Base-by-base conservation (phyloP, 37 sponge, comb jelly and placozoan species). In the Ianthella basta region DNA sequence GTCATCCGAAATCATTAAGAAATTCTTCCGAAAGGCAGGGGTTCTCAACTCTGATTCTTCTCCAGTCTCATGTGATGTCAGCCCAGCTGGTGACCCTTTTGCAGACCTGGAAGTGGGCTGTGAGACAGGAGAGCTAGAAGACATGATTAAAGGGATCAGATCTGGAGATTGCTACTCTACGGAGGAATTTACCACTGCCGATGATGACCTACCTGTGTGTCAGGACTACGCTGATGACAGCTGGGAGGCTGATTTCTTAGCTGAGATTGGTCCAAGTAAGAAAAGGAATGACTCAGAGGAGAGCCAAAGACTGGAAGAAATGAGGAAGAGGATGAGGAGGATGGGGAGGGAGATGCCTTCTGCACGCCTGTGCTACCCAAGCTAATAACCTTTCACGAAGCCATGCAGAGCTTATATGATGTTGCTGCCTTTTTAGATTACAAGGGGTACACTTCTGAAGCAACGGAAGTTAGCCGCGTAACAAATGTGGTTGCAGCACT, bases 1-100 rank as follows among this genome's bases (percentile, higher is more conserved):
- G 20, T 55, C 61, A 56, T 3, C 72, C 19, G 78, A 80, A 37
- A 89, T 88, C 36, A 93, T 93, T 33, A 41, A 23, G 15, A 88
- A 92, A 55, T 92, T 86, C 41, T 92, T 89, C 38, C 73, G 67
- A 41, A 85, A 82, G 30, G 79, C 80, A 81, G 89, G 89, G 33
- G 39, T 88, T 55, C 35, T 82, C 21, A 60, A 30, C 21, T 30
- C 57, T 57, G 69, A 55, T 56, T 39, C 65, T 44, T 54, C 15
- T 41, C 53, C 63, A 37, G 60, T 68, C 32, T 30, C 40, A 68
- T 41, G 24, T 72, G 19, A 24, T 30, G 21, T 27, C 23, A 29
- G 60, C 21, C 10, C 21, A 57, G 66, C 38, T 38, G 30, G 16
- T 32, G 87, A 87, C 68, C 87, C 82, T 3, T 87, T 87, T 67